These are phyloP conservation scores for Idris sp. DNA, from an alignment of 1,140 invertebrate genomes.

Conservation along the genomic window DNA sequence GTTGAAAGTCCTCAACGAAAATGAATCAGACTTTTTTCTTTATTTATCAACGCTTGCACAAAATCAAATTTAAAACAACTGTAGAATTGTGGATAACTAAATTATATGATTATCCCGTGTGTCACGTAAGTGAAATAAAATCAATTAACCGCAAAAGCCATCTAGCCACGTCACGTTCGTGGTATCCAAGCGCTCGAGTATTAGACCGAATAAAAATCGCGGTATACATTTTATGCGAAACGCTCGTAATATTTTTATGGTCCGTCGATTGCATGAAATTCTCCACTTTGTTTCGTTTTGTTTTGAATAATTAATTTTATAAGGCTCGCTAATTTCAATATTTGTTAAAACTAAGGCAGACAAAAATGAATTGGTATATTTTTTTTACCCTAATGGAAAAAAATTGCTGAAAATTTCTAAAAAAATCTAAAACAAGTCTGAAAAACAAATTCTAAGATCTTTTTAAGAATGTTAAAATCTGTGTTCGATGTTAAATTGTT, in stretches of 20 bases:
- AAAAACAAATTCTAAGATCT: no score
- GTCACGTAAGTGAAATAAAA: constrained; percentile 13
- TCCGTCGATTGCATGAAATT: constrained; percentile 2
- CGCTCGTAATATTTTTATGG: constrained; percentile 17
- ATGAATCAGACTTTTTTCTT: constrained; percentile 11
- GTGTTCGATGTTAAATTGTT: no score
- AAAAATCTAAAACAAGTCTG: no score
- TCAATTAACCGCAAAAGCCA: constrained; percentile 18
- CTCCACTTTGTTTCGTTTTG: constrained; percentile 9
- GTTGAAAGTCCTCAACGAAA: neutral
- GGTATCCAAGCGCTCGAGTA: neutral
- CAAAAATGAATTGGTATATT: no score
- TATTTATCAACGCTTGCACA: constrained; percentile 7
- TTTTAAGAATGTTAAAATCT: no score
- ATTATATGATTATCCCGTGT: constrained; percentile 9
- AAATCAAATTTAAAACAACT: constrained; percentile 3
- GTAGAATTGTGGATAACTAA: constrained; percentile 4
- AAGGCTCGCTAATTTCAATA: constrained; percentile 32
- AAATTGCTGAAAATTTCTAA: no score
- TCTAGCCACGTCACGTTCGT: neutral
- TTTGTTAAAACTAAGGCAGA: no score
- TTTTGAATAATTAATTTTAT: constrained; percentile 45
- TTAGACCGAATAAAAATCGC: constrained; percentile 35
- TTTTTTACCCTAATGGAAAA: no score
- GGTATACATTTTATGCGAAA: constrained; percentile 10